These are phyloP conservation scores for Mamestra brassicae DNA, from an alignment of 2,888 invertebrate genomes.

Conservation along the genomic window DNA sequence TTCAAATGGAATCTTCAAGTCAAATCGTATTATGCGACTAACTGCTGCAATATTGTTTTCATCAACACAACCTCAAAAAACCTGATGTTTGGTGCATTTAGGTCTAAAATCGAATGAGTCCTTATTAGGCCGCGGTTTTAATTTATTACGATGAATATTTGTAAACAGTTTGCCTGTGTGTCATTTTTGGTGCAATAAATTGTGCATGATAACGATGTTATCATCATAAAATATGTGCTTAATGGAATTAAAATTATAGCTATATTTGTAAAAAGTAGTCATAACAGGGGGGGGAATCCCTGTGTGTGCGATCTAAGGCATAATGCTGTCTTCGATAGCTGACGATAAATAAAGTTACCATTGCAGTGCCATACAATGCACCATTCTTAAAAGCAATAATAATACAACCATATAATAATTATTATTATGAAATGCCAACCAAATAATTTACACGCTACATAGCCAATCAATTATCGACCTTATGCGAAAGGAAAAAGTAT, in stretches of 20 bases:
- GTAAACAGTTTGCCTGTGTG: neutral
- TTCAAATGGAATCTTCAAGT: no score
- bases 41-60: neutral
- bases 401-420: slow-evolving; percentile 18
- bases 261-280: neutral
- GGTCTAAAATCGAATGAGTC: neutral
- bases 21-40: neutral
- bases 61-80: neutral
- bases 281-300: neutral
- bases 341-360: slow-evolving; percentile 12
- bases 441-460: neutral
- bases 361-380: slow-evolving; percentile 18
- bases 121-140: neutral
- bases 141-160: neutral
- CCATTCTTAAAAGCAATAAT: slow-evolving; percentile 19
- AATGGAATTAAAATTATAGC: neutral
- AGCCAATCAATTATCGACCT: no score
- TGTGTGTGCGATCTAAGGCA: no score
- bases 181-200: neutral
- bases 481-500: no score
- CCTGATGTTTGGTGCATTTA: neutral
- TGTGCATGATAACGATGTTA: neutral
- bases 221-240: slow-evolving; percentile 6
- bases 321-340: neutral
- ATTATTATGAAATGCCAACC: slow-evolving; percentile 23